phyloP scores from a whole-genome alignment of 2,113 vertebrate species.

The Kryptolebias marmoratus region DNA sequence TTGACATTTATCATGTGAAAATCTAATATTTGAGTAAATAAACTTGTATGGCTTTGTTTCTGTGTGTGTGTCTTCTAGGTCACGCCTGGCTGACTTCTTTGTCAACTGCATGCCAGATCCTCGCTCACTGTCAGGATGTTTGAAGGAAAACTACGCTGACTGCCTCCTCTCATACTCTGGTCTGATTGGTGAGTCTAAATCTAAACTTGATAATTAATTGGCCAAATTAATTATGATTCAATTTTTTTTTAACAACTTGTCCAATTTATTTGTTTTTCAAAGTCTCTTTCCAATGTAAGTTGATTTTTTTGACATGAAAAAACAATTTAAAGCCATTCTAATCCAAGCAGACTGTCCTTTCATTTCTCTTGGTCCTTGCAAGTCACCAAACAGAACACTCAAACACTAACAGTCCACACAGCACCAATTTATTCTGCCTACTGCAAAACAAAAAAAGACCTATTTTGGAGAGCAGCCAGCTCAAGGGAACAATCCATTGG shows the following conservation, averaged over 20 bases:
- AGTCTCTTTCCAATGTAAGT: neutral
- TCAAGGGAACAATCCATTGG: conserved; percentile 58
- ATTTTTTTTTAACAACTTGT: neutral
- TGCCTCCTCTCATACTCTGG: conserved; percentile 96
- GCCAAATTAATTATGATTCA: neutral
- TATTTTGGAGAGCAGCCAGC: conserved; percentile 58
- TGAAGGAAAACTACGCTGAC: conserved; percentile 98
- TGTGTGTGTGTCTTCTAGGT: conserved; percentile 80
- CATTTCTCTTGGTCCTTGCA: neutral
- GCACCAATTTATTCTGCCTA: conserved; percentile 48
- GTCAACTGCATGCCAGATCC: conserved; percentile 95
- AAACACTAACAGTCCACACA: conserved; percentile 27
- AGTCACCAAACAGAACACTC: conserved; percentile 17
- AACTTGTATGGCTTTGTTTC: conserved; percentile 18
- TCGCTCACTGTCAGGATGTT: conserved; percentile 91
- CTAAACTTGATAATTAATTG: neutral
- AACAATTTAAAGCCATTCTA: neutral
- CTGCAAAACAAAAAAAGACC: conserved; percentile 64
- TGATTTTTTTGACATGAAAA: neutral
- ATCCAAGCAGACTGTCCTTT: neutral
- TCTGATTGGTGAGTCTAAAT: conserved; percentile 88
- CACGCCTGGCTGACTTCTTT: conserved; percentile 97
- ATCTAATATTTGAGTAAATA: neutral
- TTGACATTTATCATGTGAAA: conserved; percentile 15
- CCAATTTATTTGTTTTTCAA: neutral